These are phyloP conservation scores for Drosophila guanche DNA, from an alignment of 1,140 invertebrate species.

Conservation along the genomic window DNA sequence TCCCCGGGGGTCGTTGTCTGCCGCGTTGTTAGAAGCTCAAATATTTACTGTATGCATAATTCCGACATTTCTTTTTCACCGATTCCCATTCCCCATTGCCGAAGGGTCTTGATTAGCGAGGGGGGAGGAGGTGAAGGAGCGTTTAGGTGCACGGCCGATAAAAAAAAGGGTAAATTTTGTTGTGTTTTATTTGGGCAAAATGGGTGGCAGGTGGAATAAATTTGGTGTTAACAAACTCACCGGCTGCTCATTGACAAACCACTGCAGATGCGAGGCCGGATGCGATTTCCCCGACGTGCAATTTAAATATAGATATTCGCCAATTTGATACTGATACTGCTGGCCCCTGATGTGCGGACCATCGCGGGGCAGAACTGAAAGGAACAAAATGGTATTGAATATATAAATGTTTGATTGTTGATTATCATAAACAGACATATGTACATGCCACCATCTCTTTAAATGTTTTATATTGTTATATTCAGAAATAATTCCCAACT, in stretches of 20 bases:
- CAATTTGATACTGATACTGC: constrained; percentile 90
- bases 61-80: constrained; percentile 54
- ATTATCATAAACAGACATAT: too few relatives aligned
- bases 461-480: too few relatives aligned
- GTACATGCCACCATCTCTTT: too few relatives aligned
- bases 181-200: constrained; percentile 31
- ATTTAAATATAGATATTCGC: constrained; percentile 91
- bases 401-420: too few relatives aligned
- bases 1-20: constrained; percentile 46
- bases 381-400: background rate
- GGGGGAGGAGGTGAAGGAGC: constrained; percentile 36
- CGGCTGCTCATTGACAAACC: constrained; percentile 92
- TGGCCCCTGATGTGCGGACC: constrained; percentile 91
- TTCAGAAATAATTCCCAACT: too few relatives aligned
- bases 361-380: constrained; percentile 89
- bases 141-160: constrained; percentile 19
- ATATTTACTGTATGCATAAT: constrained; percentile 81
- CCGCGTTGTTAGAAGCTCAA: constrained; percentile 72
- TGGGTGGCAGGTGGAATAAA: constrained; percentile 16
- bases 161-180: constrained; percentile 31
- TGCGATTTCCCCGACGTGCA: constrained; percentile 92
- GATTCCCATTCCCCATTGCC: background rate
- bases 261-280: constrained; percentile 89
- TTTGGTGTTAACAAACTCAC: constrained; percentile 84
- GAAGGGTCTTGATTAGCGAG: constrained; percentile 53